Evolutionary conservation across 2,797 vertebrate species (phyloP), one percentile per base, ranked within the genome.

Genomic region (Sparidentex hasta): DNA sequence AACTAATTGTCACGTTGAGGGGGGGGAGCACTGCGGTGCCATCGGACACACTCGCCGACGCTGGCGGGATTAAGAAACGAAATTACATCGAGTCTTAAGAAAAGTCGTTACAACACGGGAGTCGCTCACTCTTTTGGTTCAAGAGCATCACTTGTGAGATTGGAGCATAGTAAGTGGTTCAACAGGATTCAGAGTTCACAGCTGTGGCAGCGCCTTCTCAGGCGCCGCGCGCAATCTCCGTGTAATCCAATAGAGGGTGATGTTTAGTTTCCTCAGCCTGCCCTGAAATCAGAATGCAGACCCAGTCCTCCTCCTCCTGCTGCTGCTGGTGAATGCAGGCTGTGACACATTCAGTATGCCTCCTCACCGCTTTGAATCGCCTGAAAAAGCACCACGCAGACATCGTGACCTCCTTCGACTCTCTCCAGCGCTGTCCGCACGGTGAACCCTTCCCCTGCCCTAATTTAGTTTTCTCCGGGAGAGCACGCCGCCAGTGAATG

Each of bases 201-300:
- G 62, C 64, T 55, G 23, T 62, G 5, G 8, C 67, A 25, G 57
- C 7, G 65, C 71, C 59, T 64, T 64, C 21, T 44, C 23, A 46
- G 58, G 54, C 25, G 9, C 11, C 73, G 55, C 65, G n/a, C 38
- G 85, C 89, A 94, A 80, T 94, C 74, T 90, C 85, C 54, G 21
- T 85, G 72, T 82, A 85, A 76, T 91, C 95, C 95, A 94, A 95
- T 78, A 96, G 95, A 94, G 94, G 95, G 94, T 76, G 88, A 90
- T 95, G 89, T 96, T 95, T 93, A 89, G 93, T 96, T 91, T 95
- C 87, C 81, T 90, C 67, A 72, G 44, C 51, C 83, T 57, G 79
- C 33, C 50, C 69, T 78, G 81, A 76, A 75, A 78, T 82, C 81
- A 81, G 81, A 86, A 82, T 74, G 70, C 85, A 72, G 71, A 58